Conservation (phyloP, 2,888 invertebrate species). For the Synergus itoensis region DNA sequence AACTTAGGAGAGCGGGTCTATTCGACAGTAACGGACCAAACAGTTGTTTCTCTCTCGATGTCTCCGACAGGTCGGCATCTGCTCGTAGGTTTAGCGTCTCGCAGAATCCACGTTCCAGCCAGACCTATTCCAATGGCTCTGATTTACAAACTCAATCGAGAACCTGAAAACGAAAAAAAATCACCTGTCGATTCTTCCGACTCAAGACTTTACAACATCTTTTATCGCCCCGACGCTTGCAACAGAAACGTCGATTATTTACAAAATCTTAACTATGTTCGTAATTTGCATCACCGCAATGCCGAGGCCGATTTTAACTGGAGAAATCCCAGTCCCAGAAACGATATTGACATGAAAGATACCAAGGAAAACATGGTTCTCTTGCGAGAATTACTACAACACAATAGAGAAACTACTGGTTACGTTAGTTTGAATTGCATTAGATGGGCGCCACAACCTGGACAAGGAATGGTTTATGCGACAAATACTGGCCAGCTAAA, state of each 20-base stretch:
- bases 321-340: slow-evolving; percentile 52
- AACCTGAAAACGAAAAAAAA: slow-evolving; percentile 56
- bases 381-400: slow-evolving; percentile 84
- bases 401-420: slow-evolving; percentile 81
- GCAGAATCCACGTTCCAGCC: slow-evolving; percentile 80
- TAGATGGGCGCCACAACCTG: slow-evolving; percentile 90
- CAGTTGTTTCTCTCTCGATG: slow-evolving; percentile 90
- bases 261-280: slow-evolving; percentile 12
- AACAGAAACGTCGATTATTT: slow-evolving; percentile 43
- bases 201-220: slow-evolving; percentile 54
- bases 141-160: slow-evolving; percentile 68
- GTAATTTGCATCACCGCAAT: slow-evolving; percentile 28
- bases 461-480: slow-evolving; percentile 91
- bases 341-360: slow-evolving; percentile 61
- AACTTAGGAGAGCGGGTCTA: slow-evolving; percentile 88
- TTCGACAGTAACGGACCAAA: slow-evolving; percentile 87
- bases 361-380: slow-evolving; percentile 78
- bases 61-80: slow-evolving; percentile 90
- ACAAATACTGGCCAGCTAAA: slow-evolving; percentile 91
- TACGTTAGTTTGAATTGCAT: slow-evolving; percentile 90
- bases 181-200: slow-evolving; percentile 47
- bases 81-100: slow-evolving; percentile 88
- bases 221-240: slow-evolving; percentile 61
- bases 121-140: slow-evolving; percentile 69
- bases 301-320: slow-evolving; percentile 58